Evolutionary conservation across 2,888 invertebrate genomes (phyloP), one percentile per base, ranked within the genome.

Genomic region (Apoda limacodes): DNA sequence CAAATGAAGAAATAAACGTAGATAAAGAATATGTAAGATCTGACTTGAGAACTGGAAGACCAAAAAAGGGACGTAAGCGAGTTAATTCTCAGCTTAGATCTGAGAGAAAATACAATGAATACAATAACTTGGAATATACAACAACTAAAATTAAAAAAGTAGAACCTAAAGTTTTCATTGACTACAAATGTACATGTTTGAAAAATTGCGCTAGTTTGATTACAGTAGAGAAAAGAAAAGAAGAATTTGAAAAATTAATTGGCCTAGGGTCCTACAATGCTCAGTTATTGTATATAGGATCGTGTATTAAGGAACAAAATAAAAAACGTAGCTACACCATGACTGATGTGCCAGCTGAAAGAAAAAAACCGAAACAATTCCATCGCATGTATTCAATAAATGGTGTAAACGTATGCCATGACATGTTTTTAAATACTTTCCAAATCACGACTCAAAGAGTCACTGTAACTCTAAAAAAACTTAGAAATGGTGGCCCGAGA

Each of bases 201-300:
- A 39, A 36, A 26, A 32, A 36, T 25, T 39, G 41, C 30, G 34
- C 37, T 29, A 27, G 19, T 22, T 34, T 40, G 29, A 34, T 41
- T 36, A 21, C 39, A 32, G 22, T 22, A 31, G 41, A 43, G 24
- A 35, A 33, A 28, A 34, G 41, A 28, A 37, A 39, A 22, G 21
- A 35, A 36, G 37, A 39, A 23, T 41, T 43, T 17, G 34, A 39
- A 21, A 43, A 38, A 36, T 38, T 30, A 35, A 39, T 42, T 6
- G 14, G 22, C 17, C 37, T 42, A 23, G 39, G 39, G 22, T 38
- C 40, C 13, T 42, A 38, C 29, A 30, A 30, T 29, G 33, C 41
- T 11, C 39, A 42, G 23, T 25, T 20, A 22, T 22, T 41, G 25
- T 40, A 36, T 28, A 28, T 41, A 25, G 32, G 27, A 28, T 31